Conservation (phyloP, 2,113 vertebrate genomes). For the Otis tarda region DNA sequence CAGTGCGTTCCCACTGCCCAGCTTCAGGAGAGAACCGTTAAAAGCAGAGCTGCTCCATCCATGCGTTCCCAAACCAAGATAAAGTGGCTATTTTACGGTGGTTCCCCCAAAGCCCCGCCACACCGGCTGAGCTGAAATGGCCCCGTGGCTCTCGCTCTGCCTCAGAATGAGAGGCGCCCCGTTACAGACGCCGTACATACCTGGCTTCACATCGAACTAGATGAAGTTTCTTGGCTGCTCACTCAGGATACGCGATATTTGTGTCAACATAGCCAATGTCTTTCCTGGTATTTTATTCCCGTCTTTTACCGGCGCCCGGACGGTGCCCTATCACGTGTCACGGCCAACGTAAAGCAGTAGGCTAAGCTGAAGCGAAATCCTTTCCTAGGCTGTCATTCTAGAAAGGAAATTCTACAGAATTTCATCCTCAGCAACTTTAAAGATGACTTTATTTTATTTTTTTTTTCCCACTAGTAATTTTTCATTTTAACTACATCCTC, state of each 20-base stretch:
- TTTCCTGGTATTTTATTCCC: not conserved
- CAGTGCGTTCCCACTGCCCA: too few species aligned
- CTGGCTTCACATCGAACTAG: not conserved
- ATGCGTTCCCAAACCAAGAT: not conserved
- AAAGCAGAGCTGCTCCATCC: not conserved
- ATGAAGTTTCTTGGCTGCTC: not conserved
- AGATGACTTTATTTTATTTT: not conserved
- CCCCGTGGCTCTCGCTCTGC: not conserved
- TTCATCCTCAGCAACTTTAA: not conserved
- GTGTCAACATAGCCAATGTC: not conserved
- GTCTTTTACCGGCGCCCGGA: not conserved
- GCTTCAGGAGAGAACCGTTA: not conserved
- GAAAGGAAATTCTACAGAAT: not conserved
- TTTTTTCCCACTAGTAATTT: not conserved
- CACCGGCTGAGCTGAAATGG: fast-evolving
- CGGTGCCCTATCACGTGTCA: not conserved
- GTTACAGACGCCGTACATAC: not conserved
- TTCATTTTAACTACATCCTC: not conserved
- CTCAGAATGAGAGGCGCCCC: not conserved
- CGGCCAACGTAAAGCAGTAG: not conserved
- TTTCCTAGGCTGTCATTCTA: not conserved
- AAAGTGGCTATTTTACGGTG: fast-evolving
- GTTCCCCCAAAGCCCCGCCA: not conserved
- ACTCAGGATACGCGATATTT: not conserved
- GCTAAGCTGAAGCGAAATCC: not conserved